A percentile compares a stretch with the other conserved stretches of the same genome.
These are phyloP conservation scores for Crocidura indochinensis DNA, from an alignment of 2,797 vertebrate species.

Conservation along the genomic window DNA sequence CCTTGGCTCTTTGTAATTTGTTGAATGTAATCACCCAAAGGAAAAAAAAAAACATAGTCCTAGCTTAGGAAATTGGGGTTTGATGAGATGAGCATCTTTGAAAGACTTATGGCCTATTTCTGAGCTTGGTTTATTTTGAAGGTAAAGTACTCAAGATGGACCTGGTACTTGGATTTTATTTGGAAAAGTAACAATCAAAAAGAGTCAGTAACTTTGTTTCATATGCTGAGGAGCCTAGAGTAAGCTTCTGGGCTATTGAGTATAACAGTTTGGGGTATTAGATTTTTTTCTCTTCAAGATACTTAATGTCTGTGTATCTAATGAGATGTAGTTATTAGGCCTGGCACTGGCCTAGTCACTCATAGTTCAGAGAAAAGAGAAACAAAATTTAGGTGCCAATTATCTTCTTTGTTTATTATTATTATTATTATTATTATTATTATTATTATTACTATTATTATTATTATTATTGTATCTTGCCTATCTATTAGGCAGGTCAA, in stretches of 20 bases:
- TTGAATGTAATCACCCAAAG: constrained; percentile 78
- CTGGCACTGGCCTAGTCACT: background rate
- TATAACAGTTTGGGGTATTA: background rate
- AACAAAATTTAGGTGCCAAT: background rate
- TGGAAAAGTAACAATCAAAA: constrained; percentile 10
- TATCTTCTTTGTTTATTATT: background rate
- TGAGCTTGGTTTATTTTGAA: background rate
- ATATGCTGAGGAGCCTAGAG: background rate
- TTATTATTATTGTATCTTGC: background rate
- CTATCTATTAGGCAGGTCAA: constrained; percentile 1
- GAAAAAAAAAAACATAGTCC: constrained; percentile 67
- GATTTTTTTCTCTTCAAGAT: background rate
- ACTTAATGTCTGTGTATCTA: background rate
- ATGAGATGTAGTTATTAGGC: background rate
- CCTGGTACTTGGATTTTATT: background rate
- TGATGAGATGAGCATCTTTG: background rate
- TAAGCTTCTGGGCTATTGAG: background rate
- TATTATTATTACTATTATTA: background rate
- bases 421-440: background rate
- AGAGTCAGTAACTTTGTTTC: constrained; percentile 2
- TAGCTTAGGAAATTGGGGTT: constrained; percentile 64
- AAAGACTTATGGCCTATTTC: background rate
- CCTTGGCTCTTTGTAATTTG: constrained; percentile 72
- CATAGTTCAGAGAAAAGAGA: background rate
- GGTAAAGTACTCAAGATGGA: background rate